Evolutionary conservation across 2,797 vertebrate genomes (phyloP), one percentile per base, ranked within the genome.

Genomic region (Oreonectes daqikongensis): DNA sequence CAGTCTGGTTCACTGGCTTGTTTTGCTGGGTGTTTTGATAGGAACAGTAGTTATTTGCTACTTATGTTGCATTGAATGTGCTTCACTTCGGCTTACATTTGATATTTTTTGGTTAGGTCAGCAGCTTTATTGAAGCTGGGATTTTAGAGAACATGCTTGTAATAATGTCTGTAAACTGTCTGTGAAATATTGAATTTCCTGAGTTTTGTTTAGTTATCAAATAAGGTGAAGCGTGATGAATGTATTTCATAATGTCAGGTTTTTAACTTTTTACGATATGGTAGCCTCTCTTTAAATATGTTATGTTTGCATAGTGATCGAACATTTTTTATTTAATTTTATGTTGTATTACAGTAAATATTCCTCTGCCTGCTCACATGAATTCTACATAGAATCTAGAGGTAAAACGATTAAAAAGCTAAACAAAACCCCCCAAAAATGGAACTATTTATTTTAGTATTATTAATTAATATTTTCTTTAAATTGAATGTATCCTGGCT

Each of bases 1-100:
- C 18, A 67, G 80, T 84, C 86, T 89, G 83, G 72, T 83, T 70
- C 63, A 50, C 69, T n/a, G 50, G 64, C 38, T 66, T 83, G 64
- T 75, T 2, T 44, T 67, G 68, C 1, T 55, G 81, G 0, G 55
- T 78, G 82, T 82, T 78, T 68, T 32, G 70, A 60, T 9, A 10
- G 18, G 22, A 30, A 44, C 38, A 10, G 63, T 17, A 30, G 61
- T 26, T 28, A 7, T 3, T 15, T 30, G 20, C 2, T 40, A 22
- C 2, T 38, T 32, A 35, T 18, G n/a, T 42, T 46, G 26, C n/a
- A 7, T 60, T 7, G 60, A 22, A 48, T 57, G 52, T 4, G 2
- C 26, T 30, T 72, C 14, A 18, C 17, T 40, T 61, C 52, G 12
- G 15, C n/a, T 24, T n/a, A 12, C 1, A 8, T 72, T 63, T 38